Base-by-base conservation (phyloP, 1,140 invertebrate species). In the Riptortus pedestris region DNA sequence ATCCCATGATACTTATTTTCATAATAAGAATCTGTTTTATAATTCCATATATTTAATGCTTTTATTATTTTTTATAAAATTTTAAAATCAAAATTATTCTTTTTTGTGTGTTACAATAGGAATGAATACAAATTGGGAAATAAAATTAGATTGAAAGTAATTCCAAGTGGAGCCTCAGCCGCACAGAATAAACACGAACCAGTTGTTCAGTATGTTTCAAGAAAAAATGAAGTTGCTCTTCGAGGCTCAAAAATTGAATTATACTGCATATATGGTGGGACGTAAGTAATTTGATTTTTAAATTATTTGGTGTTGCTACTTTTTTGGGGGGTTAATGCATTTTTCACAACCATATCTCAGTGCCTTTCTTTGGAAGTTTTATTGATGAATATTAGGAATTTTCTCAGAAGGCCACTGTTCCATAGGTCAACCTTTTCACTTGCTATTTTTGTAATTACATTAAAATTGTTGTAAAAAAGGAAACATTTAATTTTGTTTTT, bases 111-210 rank as follows among this genome's bases (percentile, higher is more conserved):
- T 48, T 58, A 63, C 66, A 60, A 20, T 66, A 83, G 89, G 69
- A 91, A 87, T 71, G 91, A 93, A 73, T 95, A 93, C 74, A 94
- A 95, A 77, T 74, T 95, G 5, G 92, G 92, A 31, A 93, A 91
- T 72, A 83, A 84, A 69, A 85, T 90, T 3, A 76, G 85, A 27
- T 72, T 96, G 24, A 82, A 87, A 61, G 92, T 96, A 16, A 80
- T 85, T 22, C 81, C 85, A 58, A 84, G 85, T 5, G 89, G 90
- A 1, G 80, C 84, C 2, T 85, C 86, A 1, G 80, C 85, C 0
- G 80, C 82, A 26, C 83, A 85, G 71, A 92, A 91, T 71, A 88
- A 87, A 70, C 81, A 86, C 68, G 77, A 79, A 27, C 92, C 91
- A 0, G 80, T 81, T 0, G 75, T 80, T 24, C 91, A 96, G 71